Evolutionary conservation across 2,888 invertebrate genomes (phyloP).

Genomic region (Thysanoteuthis rhombus): DNA sequence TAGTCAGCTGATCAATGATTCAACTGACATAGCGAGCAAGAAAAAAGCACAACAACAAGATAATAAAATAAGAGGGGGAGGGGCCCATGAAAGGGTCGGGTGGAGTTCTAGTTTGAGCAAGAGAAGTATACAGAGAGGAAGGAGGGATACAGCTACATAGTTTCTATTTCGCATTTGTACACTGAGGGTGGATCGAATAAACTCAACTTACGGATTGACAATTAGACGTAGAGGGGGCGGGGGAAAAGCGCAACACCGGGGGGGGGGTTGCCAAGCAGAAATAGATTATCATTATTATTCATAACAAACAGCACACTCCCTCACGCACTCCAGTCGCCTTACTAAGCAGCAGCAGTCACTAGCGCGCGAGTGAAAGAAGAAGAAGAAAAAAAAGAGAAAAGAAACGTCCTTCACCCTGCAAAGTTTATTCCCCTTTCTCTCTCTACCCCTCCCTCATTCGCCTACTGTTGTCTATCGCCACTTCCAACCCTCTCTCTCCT

Average conservation of each 20-base stretch:
- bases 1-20: constrained; percentile 28
- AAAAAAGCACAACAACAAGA: background rate
- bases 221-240: background rate
- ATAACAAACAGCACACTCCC: background rate
- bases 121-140: background rate
- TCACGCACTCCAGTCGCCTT: background rate
- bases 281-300: background rate
- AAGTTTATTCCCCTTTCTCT: background rate
- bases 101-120: background rate
- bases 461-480: background rate
- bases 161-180: background rate
- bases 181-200: background rate
- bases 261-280: background rate
- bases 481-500: background rate
- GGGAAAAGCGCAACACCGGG: background rate
- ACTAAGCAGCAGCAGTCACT: background rate
- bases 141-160: background rate
- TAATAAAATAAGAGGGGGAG: background rate
- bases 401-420: background rate
- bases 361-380: background rate
- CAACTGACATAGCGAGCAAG: background rate
- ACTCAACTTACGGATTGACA: background rate
- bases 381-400: background rate
- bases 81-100: background rate
- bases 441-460: background rate